Percentiles rank a stretch among this genome's conserved stretches.
These are phyloP conservation scores for Nasonia vitripennis DNA, from an alignment of 1,140 invertebrate species.

Conservation along the genomic window DNA sequence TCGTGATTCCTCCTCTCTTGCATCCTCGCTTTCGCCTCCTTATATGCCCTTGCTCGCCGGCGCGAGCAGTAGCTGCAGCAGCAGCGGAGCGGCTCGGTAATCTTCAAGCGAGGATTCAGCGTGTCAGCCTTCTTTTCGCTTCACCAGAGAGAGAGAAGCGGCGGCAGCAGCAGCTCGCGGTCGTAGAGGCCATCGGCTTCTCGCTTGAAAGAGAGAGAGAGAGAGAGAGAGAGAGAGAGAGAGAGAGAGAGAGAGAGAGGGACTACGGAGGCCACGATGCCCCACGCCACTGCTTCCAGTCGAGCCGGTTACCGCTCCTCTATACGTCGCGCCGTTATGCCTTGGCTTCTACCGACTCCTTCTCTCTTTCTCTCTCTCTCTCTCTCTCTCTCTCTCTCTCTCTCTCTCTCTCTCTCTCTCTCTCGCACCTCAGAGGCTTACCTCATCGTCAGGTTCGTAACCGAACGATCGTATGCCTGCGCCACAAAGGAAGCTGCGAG, in stretches of 20 bases:
- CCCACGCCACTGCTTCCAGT: conserved; percentile 69
- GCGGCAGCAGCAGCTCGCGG: neutral
- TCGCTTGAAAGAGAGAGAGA: conserved; percentile 37
- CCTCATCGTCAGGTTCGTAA: conserved; percentile 39
- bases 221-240: neutral
- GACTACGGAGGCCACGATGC: conserved; percentile 49
- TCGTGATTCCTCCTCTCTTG: neutral
- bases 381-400: too few relatives aligned
- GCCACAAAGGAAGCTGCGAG: neutral
- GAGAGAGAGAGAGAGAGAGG: conserved; percentile 21
- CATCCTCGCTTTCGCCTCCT: conserved; percentile 23
- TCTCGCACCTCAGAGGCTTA: conserved; percentile 32
- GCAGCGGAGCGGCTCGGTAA: neutral
- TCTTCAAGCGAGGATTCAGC: conserved; percentile 12
- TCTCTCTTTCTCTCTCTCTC: too few relatives aligned
- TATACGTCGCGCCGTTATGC: conserved; percentile 63
- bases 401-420: too few relatives aligned
- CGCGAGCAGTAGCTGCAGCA: neutral
- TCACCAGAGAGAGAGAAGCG: neutral
- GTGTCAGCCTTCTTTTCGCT: conserved; percentile 7
- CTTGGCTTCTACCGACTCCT: conserved; percentile 41
- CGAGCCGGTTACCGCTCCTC: conserved; percentile 70
- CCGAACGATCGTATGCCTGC: conserved; percentile 16
- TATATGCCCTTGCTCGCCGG: conserved; percentile 16
- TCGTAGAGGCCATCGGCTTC: conserved; percentile 63